Percentiles rank a stretch among this genome's conserved stretches.
Evolutionary conservation across 2,113 vertebrate species (phyloP).

Genomic region (Abramis brama): DNA sequence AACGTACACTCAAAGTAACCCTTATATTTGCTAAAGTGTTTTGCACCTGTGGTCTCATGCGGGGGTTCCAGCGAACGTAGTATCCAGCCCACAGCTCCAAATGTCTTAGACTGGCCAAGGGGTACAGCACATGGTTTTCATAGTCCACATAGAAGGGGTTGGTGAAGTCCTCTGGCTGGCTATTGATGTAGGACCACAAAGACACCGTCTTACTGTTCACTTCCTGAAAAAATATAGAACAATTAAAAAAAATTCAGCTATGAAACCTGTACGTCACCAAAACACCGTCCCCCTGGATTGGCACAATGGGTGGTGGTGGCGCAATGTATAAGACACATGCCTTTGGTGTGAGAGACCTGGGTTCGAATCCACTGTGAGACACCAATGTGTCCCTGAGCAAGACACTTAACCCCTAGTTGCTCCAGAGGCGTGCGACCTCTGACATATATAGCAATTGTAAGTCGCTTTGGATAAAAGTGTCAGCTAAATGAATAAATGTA

Average conservation of each 20-base stretch:
- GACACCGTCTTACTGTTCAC: slow-evolving; percentile 84
- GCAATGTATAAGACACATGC: too few species aligned
- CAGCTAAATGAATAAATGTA: too few species aligned
- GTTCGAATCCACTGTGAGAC: too few species aligned
- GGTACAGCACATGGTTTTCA: slow-evolving; percentile 90
- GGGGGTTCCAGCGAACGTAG: slow-evolving; percentile 93
- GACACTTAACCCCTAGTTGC: too few species aligned
- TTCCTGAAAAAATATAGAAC: slow-evolving; percentile 74
- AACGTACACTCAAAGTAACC: too few species aligned
- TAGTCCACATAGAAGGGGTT: slow-evolving; percentile 96
- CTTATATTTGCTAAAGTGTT: background rate
- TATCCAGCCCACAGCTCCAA: slow-evolving; percentile 94
- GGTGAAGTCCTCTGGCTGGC: slow-evolving; percentile 91
- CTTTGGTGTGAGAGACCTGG: too few species aligned
- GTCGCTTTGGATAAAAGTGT: too few species aligned
- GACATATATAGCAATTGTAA: too few species aligned
- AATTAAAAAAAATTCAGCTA: background rate
- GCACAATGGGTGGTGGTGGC: too few species aligned
- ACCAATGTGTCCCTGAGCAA: too few species aligned
- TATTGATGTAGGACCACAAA: slow-evolving; percentile 95
- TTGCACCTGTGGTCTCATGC: slow-evolving; percentile 92
- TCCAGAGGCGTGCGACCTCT: too few species aligned
- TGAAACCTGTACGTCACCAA: background rate
- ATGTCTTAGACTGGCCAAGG: slow-evolving; percentile 88
- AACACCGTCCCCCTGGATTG: background rate